Conservation (phyloP, 2,888 invertebrate genomes). For the Cetonia aurata region DNA sequence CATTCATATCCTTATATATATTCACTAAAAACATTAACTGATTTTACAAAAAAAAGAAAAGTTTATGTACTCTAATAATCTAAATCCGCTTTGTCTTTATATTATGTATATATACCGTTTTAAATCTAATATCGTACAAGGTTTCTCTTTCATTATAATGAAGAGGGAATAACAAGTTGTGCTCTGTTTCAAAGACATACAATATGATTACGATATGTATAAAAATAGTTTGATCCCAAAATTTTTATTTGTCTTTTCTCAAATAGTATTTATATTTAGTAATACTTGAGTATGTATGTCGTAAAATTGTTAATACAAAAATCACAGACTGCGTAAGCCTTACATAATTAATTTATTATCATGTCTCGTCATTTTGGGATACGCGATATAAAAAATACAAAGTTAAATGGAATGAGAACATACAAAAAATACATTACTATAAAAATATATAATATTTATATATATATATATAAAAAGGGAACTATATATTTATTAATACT, state of each 20-base stretch:
- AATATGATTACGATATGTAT: constrained; percentile 7
- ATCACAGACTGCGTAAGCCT: constrained; percentile 61
- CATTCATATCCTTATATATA: constrained; percentile 31
- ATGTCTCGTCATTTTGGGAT: constrained; percentile 41
- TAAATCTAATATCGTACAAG: constrained; percentile 35
- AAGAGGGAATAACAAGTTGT: constrained; percentile 47
- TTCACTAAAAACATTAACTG: constrained; percentile 27
- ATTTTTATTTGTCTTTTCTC: constrained; percentile 18
- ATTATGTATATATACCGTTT: background rate
- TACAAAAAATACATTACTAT: constrained; percentile 27
- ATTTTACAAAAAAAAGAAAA: constrained; percentile 24
- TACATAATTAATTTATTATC: constrained; percentile 50
- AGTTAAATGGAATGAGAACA: constrained; percentile 29
- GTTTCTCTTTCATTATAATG: constrained; percentile 12
- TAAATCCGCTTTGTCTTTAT: no score
- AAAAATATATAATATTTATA: no score
- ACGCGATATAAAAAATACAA: constrained; percentile 20
- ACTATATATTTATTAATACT: constrained; percentile 34
- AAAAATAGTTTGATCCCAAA: constrained; percentile 20
- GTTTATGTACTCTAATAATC: background rate
- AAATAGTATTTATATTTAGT: constrained; percentile 34
- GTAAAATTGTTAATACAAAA: constrained; percentile 41
- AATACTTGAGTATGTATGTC: constrained; percentile 27
- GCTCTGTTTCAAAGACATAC: constrained; percentile 52
- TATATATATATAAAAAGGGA: constrained; percentile 8